Base-by-base conservation (phyloP, 2,888 invertebrate species). In the Xestia xanthographa region DNA sequence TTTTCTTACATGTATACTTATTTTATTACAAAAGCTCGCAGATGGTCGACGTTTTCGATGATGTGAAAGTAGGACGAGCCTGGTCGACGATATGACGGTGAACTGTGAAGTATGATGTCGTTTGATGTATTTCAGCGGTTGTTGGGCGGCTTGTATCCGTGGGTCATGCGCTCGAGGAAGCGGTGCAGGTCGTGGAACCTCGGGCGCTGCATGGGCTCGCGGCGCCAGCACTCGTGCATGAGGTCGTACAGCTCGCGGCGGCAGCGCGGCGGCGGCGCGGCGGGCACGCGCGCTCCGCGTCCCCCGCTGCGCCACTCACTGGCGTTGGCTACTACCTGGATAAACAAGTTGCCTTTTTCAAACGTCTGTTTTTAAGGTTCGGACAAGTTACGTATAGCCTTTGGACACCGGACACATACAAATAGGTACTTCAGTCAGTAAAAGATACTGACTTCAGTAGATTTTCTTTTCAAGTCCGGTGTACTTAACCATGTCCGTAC, bases 211-310 rank as follows among this genome's bases (percentile, higher is more conserved):
- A 97, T 97, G 70, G 98, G 98, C 89, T 98, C 98, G 73, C 98
- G 97, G 89, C 98, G 98, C 99, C 99, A 99, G 95, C 99, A 99
- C 94, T 99, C 98, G 88, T 98, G 97, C 98, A 99, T 98, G 88
- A 99, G 97, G 93, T 98, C 98, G 96, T 98, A 99, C 82, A 99
- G 98, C 94, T 99, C 99, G 85, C 98, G 97, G 60, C 99, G 98
- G 94, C 98, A 98, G 80, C 97, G 97, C 63, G 97, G 96, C 22
- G 98, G 98, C 65, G 98, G 97, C 5, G 97, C 96, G 90, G 96
- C 95, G 0, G 96, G 96, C 29, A 96, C 96, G 53, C 96, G 93
- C 0, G 96, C 95, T 0, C 93, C 93, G 0, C 95, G 90, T 0
- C 95, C 95, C 0, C 95, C 95, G 72, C 94, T 93, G 68, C 97